Base-by-base conservation (phyloP, 1,140 invertebrate species). In the Paracyclopina nana region DNA sequence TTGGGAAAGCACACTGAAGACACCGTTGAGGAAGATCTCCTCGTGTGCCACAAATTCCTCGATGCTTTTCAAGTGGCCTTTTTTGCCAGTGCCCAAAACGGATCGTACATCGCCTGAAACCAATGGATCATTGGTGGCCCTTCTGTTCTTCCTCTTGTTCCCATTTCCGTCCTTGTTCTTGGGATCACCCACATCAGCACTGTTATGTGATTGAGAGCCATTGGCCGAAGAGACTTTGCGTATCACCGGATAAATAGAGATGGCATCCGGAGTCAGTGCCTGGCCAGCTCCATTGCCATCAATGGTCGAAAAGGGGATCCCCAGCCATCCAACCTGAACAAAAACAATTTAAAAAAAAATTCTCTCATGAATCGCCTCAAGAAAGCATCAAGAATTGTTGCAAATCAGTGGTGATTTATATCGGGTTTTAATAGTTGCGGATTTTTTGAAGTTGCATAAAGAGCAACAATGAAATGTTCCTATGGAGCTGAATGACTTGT, bases 1-100 rank as follows among this genome's bases (percentile, higher is more conserved):
- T 20, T 48, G 20, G 14, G 20, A 26, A 28, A 48, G 28, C 14
- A 16, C 14, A n/a, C 12, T 9, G 22, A 48, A 48, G 16, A 48
- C 27, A 29, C 22, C 16, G n/a, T 29, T 29, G 25, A 48, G 45
- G 45, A 48, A 48, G n/a, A 28, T 48, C 27, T 48, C 45, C 25
- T 48, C 45, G 16, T 22, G n/a, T 2, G 45, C 25, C 22, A 48
- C 27, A 27, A 25, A 48, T n/a, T 48, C 27, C 12, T 48, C 45
- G 14, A 38, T 38, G 34, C 14, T 38, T 38, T 38, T n/a, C 5
- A 48, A 27, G 25, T 48, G 25, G 24, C 14, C 14, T 31, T 48
- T 24, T 28, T 48, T 24, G 22, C 25, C 25, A 42, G 8, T 6
- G 28, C 45, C 45, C 12, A 28, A 28, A 16, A 28, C 24, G 25